phyloP scores from a whole-genome alignment of 2,113 vertebrate species.

The Chaenocephalus aceratus region DNA sequence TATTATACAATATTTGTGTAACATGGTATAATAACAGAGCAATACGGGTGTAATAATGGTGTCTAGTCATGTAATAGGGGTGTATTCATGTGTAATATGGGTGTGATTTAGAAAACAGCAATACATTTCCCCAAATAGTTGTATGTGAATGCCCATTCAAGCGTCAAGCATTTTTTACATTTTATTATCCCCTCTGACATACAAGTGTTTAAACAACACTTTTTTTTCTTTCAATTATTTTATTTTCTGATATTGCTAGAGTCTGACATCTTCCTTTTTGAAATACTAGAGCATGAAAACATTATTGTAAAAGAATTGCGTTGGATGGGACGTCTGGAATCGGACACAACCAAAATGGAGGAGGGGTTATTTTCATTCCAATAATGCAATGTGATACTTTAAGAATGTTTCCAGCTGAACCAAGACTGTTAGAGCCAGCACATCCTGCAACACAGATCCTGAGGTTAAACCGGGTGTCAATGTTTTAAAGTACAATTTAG shows the following conservation, averaged over 20 bases:
- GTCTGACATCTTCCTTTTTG: conserved; percentile 64
- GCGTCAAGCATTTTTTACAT: no score
- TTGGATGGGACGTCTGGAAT: conserved; percentile 62
- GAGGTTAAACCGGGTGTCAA: conserved; percentile 2
- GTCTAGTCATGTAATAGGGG: no score
- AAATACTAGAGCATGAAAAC: conserved; percentile 77
- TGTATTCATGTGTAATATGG: no score
- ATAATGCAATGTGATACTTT: conserved; percentile 73
- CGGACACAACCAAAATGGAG: conserved; percentile 55
- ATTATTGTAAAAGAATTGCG: conserved; percentile 74
- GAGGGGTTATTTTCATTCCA: conserved; percentile 75
- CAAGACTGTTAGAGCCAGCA: conserved; percentile 25
- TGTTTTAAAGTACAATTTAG: not conserved
- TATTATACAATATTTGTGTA: no score
- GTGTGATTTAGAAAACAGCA: no score
- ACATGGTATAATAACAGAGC: no score
- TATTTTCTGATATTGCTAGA: conserved; percentile 63
- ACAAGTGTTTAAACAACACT: no score
- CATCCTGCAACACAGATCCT: conserved; percentile 19
- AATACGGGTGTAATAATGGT: no score
- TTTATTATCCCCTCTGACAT: no score
- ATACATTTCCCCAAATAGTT: no score
- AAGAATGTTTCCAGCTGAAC: conserved; percentile 77
- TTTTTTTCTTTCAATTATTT: not conserved
- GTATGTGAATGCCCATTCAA: no score